Base-by-base conservation (phyloP, 2,888 invertebrate genomes). In the Tenthredo amoena region DNA sequence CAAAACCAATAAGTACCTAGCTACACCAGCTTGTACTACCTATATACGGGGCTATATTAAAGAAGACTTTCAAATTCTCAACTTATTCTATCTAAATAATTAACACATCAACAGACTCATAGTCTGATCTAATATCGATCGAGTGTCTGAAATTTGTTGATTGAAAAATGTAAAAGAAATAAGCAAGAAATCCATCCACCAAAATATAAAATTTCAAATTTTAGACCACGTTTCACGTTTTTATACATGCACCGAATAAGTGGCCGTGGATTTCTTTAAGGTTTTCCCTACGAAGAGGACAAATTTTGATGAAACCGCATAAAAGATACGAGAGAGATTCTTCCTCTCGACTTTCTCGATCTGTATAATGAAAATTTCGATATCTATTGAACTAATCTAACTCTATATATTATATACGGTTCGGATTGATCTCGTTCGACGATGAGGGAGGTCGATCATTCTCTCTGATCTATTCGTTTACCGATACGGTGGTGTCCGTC, bases 61-160 rank as follows among this genome's bases (percentile, higher is more conserved):
- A 47, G 76, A 76, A 47, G 76, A 76, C 76, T 76, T 76, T 76
- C 76, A 76, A 76, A 76, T 76, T 47, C 10, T 26, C 5, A 76
- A 47, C 76, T 47, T 21, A 12, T 6, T 3, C 12, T n/a, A 71
- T 37, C n/a, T 71, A 26, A 76, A 47, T 26, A 76, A 47, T 26
- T 50, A 47, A 15, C 31, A 31, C n/a, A n/a, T 26, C 26, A 26
- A 26, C 26, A 68, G 34, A 68, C 37, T 21, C 9, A 72, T 21
- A 40, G 55, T 31, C 12, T 47, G 47, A 47, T 10, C 76, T 76
- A 21, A 43, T 21, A n/a, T 4, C 43, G 76, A 76, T 47, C 76
- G 21, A 43, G 21, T 76, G 18, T 26, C 43, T 12, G 0, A 47
- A 71, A 71, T 37, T 71, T n/a, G 71, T 18, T 34, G 26, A 26